These are phyloP conservation scores for Noctua comes DNA, from an alignment of 2,888 invertebrate species.

Conservation along the genomic window DNA sequence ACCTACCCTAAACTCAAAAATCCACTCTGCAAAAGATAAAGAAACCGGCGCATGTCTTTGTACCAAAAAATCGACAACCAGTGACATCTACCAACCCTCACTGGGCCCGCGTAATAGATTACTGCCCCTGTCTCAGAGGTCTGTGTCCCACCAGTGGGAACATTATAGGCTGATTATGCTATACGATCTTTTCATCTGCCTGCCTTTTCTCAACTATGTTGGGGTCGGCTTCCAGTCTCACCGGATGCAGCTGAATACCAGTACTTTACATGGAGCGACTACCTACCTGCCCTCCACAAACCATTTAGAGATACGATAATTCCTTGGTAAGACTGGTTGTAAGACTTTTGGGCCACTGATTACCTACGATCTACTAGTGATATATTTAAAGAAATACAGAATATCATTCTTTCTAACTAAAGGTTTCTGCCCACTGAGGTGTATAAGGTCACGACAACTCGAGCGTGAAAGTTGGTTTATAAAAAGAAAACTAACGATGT, in stretches of 20 bases:
- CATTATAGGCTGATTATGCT: no score
- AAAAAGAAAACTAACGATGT: conserved; percentile 14
- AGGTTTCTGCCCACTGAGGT: conserved; percentile 33
- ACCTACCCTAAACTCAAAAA: background rate
- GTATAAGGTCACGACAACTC: conserved; percentile 34
- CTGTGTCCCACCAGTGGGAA: no score
- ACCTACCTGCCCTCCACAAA: background rate
- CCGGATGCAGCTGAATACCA: background rate
- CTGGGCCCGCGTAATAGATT: no score
- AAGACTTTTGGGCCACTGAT: background rate
- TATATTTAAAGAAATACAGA: conserved; percentile 45
- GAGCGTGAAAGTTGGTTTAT: conserved; percentile 29
- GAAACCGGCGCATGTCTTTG: no score
- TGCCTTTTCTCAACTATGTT: background rate
- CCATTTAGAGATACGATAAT: background rate
- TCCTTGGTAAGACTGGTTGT: background rate
- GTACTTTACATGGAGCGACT: background rate
- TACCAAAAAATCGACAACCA: no score
- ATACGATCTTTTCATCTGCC: background rate
- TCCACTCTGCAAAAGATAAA: background rate
- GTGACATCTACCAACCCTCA: no score
- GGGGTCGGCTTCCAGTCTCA: background rate
- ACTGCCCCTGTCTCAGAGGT: no score
- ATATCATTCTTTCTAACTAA: conserved; percentile 31
- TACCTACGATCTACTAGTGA: conserved; percentile 19